phyloP scores from a whole-genome alignment of 1,140 invertebrate genomes.

The Drosophila baimaii region DNA sequence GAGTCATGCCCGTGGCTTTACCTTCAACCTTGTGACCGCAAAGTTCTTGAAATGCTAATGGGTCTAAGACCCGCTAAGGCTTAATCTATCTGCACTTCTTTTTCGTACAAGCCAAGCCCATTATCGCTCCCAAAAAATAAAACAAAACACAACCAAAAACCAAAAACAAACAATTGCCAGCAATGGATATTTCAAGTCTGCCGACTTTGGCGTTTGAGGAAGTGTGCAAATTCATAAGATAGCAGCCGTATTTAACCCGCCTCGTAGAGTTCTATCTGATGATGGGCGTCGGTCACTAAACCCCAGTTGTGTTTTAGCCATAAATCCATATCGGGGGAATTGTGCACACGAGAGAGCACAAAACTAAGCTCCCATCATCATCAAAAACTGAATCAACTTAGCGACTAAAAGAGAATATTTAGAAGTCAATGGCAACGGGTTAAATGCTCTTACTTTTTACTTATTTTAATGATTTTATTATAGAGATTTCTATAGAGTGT shows the following conservation, averaged over 20 bases:
- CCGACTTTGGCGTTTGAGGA: slow-evolving; percentile 61
- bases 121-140: slow-evolving; percentile 46
- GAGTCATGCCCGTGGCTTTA: slow-evolving; percentile 6
- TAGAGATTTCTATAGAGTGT: background rate
- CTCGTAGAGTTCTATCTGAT: slow-evolving; percentile 20
- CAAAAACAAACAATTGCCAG: slow-evolving; percentile 45
- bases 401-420: background rate
- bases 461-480: too few species aligned
- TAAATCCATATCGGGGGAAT: slow-evolving; percentile 65
- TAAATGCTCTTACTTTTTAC: background rate
- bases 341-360: slow-evolving; percentile 25
- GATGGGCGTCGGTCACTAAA: slow-evolving; percentile 69
- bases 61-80: slow-evolving; percentile 27
- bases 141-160: too few species aligned
- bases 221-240: slow-evolving; percentile 61
- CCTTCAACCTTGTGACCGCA: slow-evolving; percentile 50
- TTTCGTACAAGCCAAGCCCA: slow-evolving; percentile 46
- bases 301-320: slow-evolving; percentile 45
- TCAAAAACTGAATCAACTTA: slow-evolving; percentile 17
- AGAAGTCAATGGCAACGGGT: fast-evolving
- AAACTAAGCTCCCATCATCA: slow-evolving; percentile 31
- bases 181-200: slow-evolving; percentile 66
- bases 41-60: slow-evolving; percentile 61
- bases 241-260: slow-evolving; percentile 6
- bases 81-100: slow-evolving; percentile 47